Conservation (phyloP, 2,113 vertebrate species). For the Oreochromis niloticus region DNA sequence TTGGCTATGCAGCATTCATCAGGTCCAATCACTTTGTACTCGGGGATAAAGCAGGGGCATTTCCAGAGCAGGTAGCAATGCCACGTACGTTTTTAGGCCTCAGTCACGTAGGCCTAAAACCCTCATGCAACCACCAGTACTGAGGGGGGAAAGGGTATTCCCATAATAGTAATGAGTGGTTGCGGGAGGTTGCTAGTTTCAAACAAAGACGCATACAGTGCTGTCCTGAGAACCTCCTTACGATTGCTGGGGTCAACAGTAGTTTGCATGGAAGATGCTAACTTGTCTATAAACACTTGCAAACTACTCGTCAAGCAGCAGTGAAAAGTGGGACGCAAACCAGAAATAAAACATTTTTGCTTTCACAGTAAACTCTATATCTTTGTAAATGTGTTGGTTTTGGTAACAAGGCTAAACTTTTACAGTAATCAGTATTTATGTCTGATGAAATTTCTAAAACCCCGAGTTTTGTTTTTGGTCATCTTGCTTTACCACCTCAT, state of each 20-base stretch:
- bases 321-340: background rate
- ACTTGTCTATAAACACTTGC: background rate
- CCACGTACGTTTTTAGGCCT: background rate
- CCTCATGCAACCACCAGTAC: background rate
- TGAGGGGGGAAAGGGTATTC: background rate
- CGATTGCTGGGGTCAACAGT: background rate
- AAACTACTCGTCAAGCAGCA: background rate
- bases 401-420: background rate
- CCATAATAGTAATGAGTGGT: background rate
- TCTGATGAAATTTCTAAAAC: background rate
- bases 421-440: background rate
- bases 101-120: background rate
- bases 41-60: background rate
- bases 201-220: background rate
- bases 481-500: background rate
- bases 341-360: background rate
- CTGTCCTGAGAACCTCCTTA: fast-evolving
- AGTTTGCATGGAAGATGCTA: background rate
- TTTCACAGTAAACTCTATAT: background rate
- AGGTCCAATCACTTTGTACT: background rate
- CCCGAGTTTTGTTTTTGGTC: background rate
- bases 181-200: background rate
- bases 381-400: background rate
- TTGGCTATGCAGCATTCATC: background rate
- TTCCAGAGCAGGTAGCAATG: background rate